Percentiles rank a stretch among this genome's conserved stretches.
These are phyloP conservation scores for Mya arenaria DNA, from an alignment of 1,140 invertebrate species.

Conservation along the genomic window DNA sequence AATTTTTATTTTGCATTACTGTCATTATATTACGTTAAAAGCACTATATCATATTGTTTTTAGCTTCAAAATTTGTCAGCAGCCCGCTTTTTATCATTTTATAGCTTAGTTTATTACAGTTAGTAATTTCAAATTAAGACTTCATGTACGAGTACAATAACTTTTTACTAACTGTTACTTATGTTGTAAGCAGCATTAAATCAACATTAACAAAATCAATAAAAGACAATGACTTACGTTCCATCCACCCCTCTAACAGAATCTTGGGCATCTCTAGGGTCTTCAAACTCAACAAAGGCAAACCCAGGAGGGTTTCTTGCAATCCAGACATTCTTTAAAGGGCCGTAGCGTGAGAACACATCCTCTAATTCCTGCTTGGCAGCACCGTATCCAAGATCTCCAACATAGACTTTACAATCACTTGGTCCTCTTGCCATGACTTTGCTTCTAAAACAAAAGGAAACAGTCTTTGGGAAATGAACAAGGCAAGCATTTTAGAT, in stretches of 20 bases:
- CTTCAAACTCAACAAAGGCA: slow-evolving; percentile 98
- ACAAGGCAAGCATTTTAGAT: background rate
- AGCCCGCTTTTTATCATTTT: too few relatives aligned
- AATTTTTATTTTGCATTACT: background rate
- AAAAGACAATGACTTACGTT: slow-evolving; percentile 83
- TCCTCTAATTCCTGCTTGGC: slow-evolving; percentile 77
- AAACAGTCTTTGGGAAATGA: background rate
- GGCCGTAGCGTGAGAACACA: slow-evolving; percentile 90
- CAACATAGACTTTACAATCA: slow-evolving; percentile 98
- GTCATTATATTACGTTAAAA: background rate
- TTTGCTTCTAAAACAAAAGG: background rate
- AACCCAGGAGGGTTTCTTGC: slow-evolving; percentile 92
- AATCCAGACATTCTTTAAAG: slow-evolving; percentile 96
- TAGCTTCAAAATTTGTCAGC: too few relatives aligned
- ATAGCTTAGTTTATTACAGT: too few relatives aligned
- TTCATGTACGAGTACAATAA: too few relatives aligned
- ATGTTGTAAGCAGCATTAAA: too few relatives aligned
- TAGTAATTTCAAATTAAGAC: too few relatives aligned
- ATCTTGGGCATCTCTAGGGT: slow-evolving; percentile 95
- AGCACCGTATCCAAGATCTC: slow-evolving; percentile 86
- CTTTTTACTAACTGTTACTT: too few relatives aligned
- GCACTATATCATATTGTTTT: too few relatives aligned
- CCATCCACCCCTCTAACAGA: slow-evolving; percentile 96
- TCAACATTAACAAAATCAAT: too few relatives aligned
- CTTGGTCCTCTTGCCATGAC: slow-evolving; percentile 1